Conservation (phyloP, 64 coral and sea anemone genomes). For the Catalaphyllia jardinei region DNA sequence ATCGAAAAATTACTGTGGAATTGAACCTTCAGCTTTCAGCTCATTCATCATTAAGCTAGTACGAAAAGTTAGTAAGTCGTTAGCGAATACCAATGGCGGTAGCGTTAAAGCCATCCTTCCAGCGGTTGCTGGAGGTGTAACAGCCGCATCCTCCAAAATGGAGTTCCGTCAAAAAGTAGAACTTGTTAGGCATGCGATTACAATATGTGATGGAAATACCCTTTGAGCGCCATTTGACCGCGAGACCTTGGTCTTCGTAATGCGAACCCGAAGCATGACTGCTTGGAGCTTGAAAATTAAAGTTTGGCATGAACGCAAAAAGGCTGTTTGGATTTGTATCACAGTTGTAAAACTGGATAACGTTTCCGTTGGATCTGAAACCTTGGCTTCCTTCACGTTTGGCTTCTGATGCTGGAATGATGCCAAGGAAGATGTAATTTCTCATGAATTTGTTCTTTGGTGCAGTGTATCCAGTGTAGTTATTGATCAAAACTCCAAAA, state of each 20-base stretch:
- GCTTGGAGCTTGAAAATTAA: not conserved
- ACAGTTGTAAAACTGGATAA: slow-evolving; percentile 22
- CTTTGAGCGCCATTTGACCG: slow-evolving; percentile 41
- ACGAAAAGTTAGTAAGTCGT: too few species aligned
- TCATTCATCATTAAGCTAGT: too few species aligned
- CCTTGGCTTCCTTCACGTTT: not conserved
- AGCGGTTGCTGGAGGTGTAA: slow-evolving; percentile 70
- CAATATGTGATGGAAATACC: not conserved
- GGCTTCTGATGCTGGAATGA: slow-evolving; percentile 2
- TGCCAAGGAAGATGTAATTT: slow-evolving; percentile 60
- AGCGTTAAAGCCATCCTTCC: slow-evolving; percentile 12
- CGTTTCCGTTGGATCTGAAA: slow-evolving; percentile 48
- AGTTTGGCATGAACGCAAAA: slow-evolving; percentile 71
- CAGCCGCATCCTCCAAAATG: slow-evolving; percentile 69
- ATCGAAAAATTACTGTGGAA: too few species aligned
- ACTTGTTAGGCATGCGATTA: slow-evolving; percentile 15
- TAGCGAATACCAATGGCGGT: slow-evolving; percentile 44
- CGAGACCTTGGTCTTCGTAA: not conserved
- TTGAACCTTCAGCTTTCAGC: too few species aligned
- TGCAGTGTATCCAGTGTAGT: slow-evolving; percentile 17
- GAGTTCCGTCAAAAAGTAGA: slow-evolving; percentile 64
- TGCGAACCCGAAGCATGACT: not conserved
- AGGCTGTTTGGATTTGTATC: slow-evolving; percentile 63
- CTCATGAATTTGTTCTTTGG: slow-evolving; percentile 20
- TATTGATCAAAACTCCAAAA: slow-evolving; percentile 36